These are phyloP conservation scores for Enteromius viviparus DNA, from an alignment of 2,797 vertebrate species.

Conservation along the genomic window DNA sequence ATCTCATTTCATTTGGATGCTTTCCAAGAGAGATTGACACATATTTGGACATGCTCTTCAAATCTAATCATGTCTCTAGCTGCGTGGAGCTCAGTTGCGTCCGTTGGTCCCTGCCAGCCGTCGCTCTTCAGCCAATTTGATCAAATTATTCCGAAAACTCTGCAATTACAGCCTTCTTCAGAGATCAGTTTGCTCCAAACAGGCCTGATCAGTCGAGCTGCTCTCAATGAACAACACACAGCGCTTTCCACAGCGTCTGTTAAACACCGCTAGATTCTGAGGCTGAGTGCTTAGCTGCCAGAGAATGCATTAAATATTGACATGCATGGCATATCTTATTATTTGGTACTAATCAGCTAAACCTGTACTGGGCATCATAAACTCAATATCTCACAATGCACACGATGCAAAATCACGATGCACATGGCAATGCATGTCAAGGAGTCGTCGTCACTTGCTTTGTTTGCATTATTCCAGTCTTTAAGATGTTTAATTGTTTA, in stretches of 20 bases:
- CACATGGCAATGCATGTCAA: background rate
- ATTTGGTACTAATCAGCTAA: background rate
- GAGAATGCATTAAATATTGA: background rate
- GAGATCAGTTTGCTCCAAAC: constrained; percentile 6
- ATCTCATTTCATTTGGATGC: background rate
- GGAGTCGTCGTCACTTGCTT: background rate
- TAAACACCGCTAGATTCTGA: background rate
- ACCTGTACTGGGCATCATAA: background rate
- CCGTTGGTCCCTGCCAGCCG: constrained; percentile 5
- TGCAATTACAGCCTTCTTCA: constrained; percentile 29
- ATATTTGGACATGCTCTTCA: constrained; percentile 19
- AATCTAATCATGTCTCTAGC: constrained; percentile 44
- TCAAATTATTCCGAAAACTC: constrained; percentile 30
- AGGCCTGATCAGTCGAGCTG: background rate
- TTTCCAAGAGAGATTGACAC: constrained; percentile 45
- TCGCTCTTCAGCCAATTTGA: constrained; percentile 25
- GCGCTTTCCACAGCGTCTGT: background rate
- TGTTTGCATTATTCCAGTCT: background rate
- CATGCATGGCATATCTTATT: background rate
- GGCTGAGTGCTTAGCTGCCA: background rate
- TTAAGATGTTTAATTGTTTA: background rate
- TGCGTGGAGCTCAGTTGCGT: constrained; percentile 1
- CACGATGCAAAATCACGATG: no score
- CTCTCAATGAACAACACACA: constrained; percentile 1
- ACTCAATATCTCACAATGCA: no score